These are phyloP conservation scores for Tychaedon coryphoeus DNA, from an alignment of 2,113 vertebrate genomes.

Conservation along the genomic window DNA sequence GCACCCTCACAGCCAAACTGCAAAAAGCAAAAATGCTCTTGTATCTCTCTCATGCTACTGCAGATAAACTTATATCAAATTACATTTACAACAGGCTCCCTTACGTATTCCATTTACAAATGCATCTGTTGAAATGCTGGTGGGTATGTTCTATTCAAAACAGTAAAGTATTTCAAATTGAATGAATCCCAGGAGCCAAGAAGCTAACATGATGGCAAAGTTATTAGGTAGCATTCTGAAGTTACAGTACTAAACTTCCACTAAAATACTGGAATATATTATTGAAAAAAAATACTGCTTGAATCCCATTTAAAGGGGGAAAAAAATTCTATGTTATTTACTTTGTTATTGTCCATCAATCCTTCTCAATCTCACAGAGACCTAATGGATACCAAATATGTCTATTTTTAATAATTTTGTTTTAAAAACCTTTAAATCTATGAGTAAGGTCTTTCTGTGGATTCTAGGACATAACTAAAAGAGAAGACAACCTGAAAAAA, in stretches of 20 bases:
- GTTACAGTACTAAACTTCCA: neutral
- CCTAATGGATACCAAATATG: neutral
- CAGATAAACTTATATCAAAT: neutral
- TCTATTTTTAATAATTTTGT: neutral
- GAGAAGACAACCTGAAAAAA: neutral
- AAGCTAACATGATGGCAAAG: neutral
- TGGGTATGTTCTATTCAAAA: neutral
- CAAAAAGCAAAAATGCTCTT: neutral
- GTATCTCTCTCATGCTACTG: neutral
- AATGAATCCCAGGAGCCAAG: neutral
- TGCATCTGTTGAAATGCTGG: neutral
- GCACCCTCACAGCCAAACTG: too few species aligned
- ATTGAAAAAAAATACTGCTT: neutral
- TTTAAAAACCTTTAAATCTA: neutral
- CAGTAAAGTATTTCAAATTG: accelerated
- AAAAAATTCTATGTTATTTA: neutral
- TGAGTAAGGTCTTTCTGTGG: neutral
- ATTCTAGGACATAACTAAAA: neutral
- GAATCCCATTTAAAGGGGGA: neutral
- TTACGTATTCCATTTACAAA: neutral
- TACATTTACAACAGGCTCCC: neutral
- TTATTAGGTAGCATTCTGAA: neutral
- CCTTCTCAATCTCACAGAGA: neutral
- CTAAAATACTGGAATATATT: neutral
- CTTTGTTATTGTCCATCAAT: neutral